Conservation (phyloP, 2,113 vertebrate genomes). For the Prunella himalayana region DNA sequence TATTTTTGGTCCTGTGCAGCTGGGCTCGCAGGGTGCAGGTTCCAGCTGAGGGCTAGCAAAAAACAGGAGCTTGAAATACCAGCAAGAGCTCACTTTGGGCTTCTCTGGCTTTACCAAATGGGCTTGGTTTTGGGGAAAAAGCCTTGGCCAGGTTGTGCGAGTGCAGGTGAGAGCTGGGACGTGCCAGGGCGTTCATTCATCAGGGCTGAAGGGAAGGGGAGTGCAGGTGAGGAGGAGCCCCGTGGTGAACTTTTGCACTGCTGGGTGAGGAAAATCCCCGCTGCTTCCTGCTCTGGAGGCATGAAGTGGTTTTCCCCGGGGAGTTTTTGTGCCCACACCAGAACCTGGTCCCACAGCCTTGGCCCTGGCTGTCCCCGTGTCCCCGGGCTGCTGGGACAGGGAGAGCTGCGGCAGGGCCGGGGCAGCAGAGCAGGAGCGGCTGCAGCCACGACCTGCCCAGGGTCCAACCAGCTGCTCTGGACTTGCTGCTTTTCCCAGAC, state of each 20-base stretch:
- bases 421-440: neutral
- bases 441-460: neutral
- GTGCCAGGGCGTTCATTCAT: rapidly evolving
- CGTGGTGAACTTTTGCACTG: rapidly evolving
- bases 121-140: neutral
- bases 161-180: rapidly evolving
- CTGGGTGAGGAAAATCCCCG: rapidly evolving
- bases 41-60: neutral
- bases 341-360: neutral
- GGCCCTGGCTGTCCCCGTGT: neutral
- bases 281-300: neutral
- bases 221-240: neutral
- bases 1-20: neutral
- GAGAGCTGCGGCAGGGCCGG: rapidly evolving
- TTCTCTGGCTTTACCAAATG: neutral
- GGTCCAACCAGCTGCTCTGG: rapidly evolving
- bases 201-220: neutral
- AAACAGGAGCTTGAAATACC: neutral
- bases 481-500: neutral
- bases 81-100: rapidly evolving
- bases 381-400: neutral
- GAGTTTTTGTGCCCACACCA: neutral
- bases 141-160: rapidly evolving
- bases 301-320: rapidly evolving
- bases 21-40: rapidly evolving